A percentile compares a stretch with the other conserved stretches of the same genome.
phyloP scores from a whole-genome alignment of 2,797 vertebrate species.

The Eupleurogrammus muticus region DNA sequence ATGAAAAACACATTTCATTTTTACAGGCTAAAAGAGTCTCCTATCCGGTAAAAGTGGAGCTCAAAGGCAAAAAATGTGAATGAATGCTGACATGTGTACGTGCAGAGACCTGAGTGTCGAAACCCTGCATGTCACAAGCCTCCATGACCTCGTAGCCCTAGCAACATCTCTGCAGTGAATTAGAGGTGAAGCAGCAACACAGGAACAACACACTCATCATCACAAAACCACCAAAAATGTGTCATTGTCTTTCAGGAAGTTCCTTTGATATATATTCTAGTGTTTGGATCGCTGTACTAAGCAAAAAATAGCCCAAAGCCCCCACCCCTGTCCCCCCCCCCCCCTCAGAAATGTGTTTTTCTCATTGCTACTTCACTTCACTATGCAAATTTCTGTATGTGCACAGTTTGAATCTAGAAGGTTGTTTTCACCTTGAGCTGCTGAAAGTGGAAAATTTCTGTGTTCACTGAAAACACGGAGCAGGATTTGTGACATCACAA shows the following conservation, averaged over 20 bases:
- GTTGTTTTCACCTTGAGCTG: too few species aligned
- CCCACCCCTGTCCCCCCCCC: too few species aligned
- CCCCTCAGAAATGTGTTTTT: too few species aligned
- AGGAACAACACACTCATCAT: constrained; percentile 25
- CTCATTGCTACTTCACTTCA: too few species aligned
- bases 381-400: too few species aligned
- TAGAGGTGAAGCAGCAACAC: constrained; percentile 20
- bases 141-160: constrained; percentile 6
- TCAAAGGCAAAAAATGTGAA: constrained; percentile 14
- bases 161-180: constrained; percentile 26
- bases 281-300: neutral
- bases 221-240: constrained; percentile 17
- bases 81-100: constrained; percentile 21
- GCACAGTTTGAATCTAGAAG: too few species aligned
- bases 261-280: constrained; percentile 21
- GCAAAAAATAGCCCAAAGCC: constrained; percentile 1
- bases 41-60: constrained; percentile 36
- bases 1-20: constrained; percentile 22
- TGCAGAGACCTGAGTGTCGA: constrained; percentile 14
- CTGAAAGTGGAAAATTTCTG: too few species aligned
- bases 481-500: too few species aligned
- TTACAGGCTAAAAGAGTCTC: neutral
- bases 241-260: constrained; percentile 1
- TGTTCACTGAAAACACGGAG: too few species aligned
- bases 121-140: constrained; percentile 30